Percentiles rank a stretch among this genome's conserved stretches.
Evolutionary conservation across 2,113 vertebrate genomes (phyloP).

Genomic region (Aptenodytes forsteri): DNA sequence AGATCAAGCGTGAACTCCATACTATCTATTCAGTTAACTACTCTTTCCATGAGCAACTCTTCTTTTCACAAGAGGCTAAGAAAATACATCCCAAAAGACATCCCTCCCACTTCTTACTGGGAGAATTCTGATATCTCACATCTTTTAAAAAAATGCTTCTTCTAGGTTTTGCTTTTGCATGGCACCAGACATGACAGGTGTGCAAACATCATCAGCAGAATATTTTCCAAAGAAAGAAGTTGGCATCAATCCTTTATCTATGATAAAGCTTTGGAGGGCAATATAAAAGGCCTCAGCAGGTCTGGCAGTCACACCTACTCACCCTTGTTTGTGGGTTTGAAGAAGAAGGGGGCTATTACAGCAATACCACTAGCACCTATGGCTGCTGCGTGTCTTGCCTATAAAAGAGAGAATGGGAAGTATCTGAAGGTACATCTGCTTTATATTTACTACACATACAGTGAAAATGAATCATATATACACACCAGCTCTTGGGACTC

Average conservation of each 20-base stretch:
- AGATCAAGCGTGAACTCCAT: not conserved
- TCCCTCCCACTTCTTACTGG: not conserved
- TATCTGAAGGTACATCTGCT: not conserved
- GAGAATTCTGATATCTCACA: not conserved
- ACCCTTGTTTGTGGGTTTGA: slow-evolving; percentile 87
- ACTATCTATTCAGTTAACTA: not conserved
- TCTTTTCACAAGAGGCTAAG: not conserved
- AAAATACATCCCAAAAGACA: not conserved
- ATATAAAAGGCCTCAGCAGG: not conserved
- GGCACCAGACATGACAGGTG: not conserved
- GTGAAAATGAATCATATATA: not conserved
- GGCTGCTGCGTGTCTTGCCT: slow-evolving; percentile 88
- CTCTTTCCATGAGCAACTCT: not conserved
- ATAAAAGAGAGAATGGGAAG: not conserved
- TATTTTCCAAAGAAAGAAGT: not conserved
- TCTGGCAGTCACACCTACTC: not conserved
- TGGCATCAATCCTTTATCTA: not conserved
- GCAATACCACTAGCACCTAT: slow-evolving; percentile 86
- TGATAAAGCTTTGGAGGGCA: not conserved
- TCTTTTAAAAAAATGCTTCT: not conserved
- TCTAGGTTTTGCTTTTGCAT: not conserved
- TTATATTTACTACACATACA: not conserved
- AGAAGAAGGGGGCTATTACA: slow-evolving; percentile 88
- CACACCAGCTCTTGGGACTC: slow-evolving; percentile 88
- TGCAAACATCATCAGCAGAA: not conserved